Evolutionary conservation across 2,888 invertebrate genomes (phyloP).

Genomic region (Chydorus sphaericus): DNA sequence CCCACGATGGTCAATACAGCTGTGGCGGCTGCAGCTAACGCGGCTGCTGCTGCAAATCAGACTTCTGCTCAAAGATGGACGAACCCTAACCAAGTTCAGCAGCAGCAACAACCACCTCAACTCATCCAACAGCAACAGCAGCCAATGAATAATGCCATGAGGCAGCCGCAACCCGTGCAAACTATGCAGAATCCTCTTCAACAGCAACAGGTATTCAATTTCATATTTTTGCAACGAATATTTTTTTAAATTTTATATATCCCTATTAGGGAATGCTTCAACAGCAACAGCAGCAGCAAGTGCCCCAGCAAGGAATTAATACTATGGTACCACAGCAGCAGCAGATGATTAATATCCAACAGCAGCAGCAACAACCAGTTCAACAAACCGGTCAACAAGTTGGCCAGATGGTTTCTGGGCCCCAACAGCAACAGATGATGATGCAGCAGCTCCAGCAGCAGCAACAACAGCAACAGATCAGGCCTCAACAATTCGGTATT

Average conservation of each 20-base stretch:
- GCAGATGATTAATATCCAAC: neutral
- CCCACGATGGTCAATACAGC: neutral
- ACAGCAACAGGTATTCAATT: constrained; percentile 26
- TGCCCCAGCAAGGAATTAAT: constrained; percentile 24
- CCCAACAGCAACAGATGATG: constrained; percentile 21
- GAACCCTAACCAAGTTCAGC: neutral
- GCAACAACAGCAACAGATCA: neutral
- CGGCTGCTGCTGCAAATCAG: neutral
- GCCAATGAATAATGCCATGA: neutral
- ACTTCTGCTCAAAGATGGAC: no score
- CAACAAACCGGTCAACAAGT: constrained; percentile 22
- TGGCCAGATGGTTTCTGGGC: constrained; percentile 19
- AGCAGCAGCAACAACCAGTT: constrained; percentile 22
- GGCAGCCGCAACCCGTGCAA: neutral
- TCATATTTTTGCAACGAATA: constrained; percentile 2
- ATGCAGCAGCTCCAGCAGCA: constrained; percentile 19
- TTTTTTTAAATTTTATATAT: neutral
- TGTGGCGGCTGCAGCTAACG: neutral
- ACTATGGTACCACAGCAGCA: constrained; percentile 19
- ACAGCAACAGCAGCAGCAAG: constrained; percentile 27
- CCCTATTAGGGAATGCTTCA: constrained; percentile 13
- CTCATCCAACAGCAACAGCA: neutral
- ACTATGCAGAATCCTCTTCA: constrained; percentile 26
- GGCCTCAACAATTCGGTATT: neutral
- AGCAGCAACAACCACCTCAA: neutral